These are phyloP conservation scores for Crossocerus cetratus DNA, from an alignment of 2,888 invertebrate species.

Conservation along the genomic window DNA sequence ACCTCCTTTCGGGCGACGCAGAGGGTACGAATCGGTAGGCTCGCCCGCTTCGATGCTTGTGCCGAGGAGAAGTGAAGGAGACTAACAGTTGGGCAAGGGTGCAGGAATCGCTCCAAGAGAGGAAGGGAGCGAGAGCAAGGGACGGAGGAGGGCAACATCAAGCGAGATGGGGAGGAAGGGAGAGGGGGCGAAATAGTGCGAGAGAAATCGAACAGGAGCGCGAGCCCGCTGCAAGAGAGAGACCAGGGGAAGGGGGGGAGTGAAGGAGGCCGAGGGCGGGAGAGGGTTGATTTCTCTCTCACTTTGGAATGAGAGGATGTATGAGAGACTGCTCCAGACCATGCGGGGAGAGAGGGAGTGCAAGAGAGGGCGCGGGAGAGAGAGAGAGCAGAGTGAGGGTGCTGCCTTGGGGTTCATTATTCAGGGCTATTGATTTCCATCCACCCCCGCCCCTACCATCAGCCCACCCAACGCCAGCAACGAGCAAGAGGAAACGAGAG, in stretches of 20 bases:
- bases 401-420: constrained; percentile 76
- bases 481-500: constrained; percentile 62
- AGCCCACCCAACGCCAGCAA: constrained; percentile 66
- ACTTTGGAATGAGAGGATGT: constrained; percentile 65
- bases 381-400: constrained; percentile 65
- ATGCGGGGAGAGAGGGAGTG: constrained; percentile 29
- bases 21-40: constrained; percentile 57
- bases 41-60: constrained; percentile 13
- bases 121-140: neutral
- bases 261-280: constrained; percentile 7
- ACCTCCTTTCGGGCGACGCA: constrained; percentile 61
- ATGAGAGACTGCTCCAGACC: constrained; percentile 72
- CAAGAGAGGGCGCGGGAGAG: too few relatives aligned
- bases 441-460: constrained; percentile 69
- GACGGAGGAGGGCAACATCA: constrained; percentile 12
- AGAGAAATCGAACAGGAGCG: constrained; percentile 21
- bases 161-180: constrained; percentile 17
- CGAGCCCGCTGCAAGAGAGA: constrained; percentile 23
- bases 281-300: constrained; percentile 37
- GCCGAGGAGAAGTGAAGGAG: constrained; percentile 44
- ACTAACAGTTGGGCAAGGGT: constrained; percentile 20
- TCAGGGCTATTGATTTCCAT: constrained; percentile 77
- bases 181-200: constrained; percentile 15
- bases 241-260: constrained; percentile 47
- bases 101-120: neutral